Evolutionary conservation across 2,797 vertebrate species (phyloP).

Genomic region (Picus viridis): DNA sequence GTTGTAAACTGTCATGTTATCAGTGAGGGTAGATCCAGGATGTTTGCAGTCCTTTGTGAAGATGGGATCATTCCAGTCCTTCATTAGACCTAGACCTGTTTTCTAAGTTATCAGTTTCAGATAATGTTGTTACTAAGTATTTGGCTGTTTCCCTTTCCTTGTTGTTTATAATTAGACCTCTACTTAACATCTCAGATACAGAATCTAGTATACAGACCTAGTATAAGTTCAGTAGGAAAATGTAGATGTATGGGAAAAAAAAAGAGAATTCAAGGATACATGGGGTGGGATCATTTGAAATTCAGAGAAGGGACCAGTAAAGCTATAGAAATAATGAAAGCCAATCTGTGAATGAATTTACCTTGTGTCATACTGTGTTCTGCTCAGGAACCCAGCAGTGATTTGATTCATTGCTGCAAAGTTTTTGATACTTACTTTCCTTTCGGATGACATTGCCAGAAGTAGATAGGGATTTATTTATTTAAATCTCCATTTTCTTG

Average conservation of each 20-base stretch:
- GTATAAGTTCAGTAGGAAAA: background rate
- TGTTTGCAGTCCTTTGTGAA: slow-evolving; percentile 9
- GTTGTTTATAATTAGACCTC: background rate
- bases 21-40: background rate
- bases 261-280: background rate
- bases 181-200: background rate
- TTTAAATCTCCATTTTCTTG: background rate
- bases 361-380: background rate
- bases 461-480: background rate
- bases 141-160: background rate
- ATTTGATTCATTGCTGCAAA: background rate
- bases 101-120: background rate
- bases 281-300: background rate
- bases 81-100: background rate
- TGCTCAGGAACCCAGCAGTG: background rate
- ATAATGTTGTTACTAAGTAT: background rate
- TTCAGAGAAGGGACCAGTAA: background rate
- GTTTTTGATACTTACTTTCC: background rate
- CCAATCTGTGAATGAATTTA: background rate
- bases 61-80: background rate
- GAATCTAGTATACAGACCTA: background rate
- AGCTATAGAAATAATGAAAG: background rate
- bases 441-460: background rate
- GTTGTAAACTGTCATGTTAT: background rate
- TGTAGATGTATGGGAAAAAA: background rate